A percentile compares a stretch with the other conserved stretches of the same genome.
Evolutionary conservation across 1,140 invertebrate genomes (phyloP).

Genomic region (Drosophila punjabiensis): DNA sequence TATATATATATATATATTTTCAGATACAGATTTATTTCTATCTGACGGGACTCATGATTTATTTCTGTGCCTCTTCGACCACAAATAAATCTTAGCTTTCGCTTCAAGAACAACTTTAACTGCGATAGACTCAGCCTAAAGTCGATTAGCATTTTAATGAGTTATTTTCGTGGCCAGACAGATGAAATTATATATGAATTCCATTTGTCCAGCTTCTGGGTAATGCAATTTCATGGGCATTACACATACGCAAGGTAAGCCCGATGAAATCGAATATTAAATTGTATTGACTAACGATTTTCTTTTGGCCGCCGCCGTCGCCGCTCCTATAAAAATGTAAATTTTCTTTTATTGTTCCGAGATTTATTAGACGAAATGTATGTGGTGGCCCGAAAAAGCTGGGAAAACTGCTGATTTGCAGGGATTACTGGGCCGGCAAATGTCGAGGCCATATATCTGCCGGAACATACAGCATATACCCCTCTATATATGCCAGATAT

Average conservation of each 20-base stretch:
- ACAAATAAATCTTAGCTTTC: conserved; percentile 3
- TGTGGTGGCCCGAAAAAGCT: conserved; percentile 38
- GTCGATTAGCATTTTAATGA: conserved; percentile 65
- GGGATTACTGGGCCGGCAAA: conserved; percentile 53
- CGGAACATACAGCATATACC: conserved; percentile 9
- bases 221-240: conserved; percentile 50
- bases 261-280: conserved; percentile 35
- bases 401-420: conserved; percentile 72
- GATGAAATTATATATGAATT: conserved; percentile 35
- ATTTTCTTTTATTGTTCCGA: conserved; percentile 69
- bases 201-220: conserved; percentile 18
- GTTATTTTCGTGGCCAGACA: conserved; percentile 45
- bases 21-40: conserved; percentile 24
- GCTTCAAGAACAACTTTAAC: conserved; percentile 26
- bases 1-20: not conserved
- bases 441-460: conserved; percentile 47
- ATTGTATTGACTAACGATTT: conserved; percentile 52
- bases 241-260: conserved; percentile 51
- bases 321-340: conserved; percentile 70
- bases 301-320: conserved; percentile 7
- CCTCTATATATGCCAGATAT: conserved; percentile 1
- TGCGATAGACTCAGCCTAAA: conserved; percentile 21
- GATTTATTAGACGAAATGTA: conserved; percentile 69
- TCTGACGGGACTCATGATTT: conserved; percentile 26
- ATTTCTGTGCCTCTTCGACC: conserved; percentile 6